Evolutionary conservation across 2,797 vertebrate genomes (phyloP), one percentile per base, ranked within the genome.

Genomic region (Acridotheres tristis): DNA sequence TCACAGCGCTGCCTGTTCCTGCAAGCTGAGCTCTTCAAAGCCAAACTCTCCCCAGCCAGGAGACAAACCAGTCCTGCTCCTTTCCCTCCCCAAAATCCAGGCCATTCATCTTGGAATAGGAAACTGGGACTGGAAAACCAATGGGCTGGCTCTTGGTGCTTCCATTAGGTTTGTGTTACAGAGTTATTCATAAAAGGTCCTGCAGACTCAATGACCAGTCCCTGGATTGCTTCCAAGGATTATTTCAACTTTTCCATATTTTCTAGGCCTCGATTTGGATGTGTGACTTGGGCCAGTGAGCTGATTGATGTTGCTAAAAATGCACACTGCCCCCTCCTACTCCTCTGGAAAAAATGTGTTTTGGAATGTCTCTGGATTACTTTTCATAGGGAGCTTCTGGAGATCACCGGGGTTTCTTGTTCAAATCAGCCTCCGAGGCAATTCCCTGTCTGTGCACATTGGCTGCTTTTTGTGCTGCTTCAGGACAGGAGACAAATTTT

Each of bases 171-270:
- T 93, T 57, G 74, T 61, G 85, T 88, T 91, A 82, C 43, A 23
- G 43, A 7, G 34, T 42, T 93, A 69, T 61, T 96, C 86, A 61
- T 19, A 34, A 83, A 50, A 83, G 42, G 72, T 86, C 76, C 58
- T 75, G 42, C 77, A 95, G 77, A 34, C 80, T 77, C 55, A 90
- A 47, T 61, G 93, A 89, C 86, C 80, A 59, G 4, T 17, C 65
- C 83, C 77, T 96, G 96, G 94, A 42, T 17, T 2, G 12, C 45
- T 90, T 93, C 93, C 95, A 96, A 90, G 65, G 61, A 63, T 90
- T 85, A 90, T 92, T 96, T 94, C 53, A 96, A 36, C 74, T 96
- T 96, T 95, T 96, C 96, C 96, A 40, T 85, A 81, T 85, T 92
- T 90, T 84, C 61, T 75, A 59, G 55, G 62, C 42, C 91, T 90